Percentiles rank a stretch among this genome's conserved stretches.
Evolutionary conservation across 2,797 vertebrate genomes (phyloP).

Genomic region (Tolypeutes matacus): DNA sequence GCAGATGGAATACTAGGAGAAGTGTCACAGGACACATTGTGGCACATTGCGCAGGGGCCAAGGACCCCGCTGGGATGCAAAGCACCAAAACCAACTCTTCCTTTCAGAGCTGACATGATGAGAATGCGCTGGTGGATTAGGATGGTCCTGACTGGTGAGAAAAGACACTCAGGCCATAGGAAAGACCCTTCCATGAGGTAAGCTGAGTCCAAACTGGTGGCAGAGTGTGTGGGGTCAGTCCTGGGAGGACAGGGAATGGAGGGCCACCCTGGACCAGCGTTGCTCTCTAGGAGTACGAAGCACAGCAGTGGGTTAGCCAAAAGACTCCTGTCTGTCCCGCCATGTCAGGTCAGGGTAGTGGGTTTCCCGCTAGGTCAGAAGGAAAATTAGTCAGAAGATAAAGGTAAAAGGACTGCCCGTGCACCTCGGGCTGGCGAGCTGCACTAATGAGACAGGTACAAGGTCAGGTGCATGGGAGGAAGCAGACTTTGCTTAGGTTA

Average conservation of each 20-base stretch:
- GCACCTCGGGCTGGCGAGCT: background rate
- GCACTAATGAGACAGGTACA: background rate
- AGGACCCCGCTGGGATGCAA: background rate
- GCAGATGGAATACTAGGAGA: background rate
- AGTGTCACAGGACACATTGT: background rate
- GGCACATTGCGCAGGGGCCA: background rate
- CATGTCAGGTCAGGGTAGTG: rapidly evolving
- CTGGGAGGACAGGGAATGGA: background rate
- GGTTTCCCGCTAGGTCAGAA: background rate
- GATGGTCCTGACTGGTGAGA: background rate
- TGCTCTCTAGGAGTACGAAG: background rate
- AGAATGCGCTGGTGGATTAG: background rate
- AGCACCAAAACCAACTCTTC: background rate
- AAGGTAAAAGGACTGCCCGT: background rate
- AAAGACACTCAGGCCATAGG: background rate
- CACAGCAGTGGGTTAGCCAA: background rate
- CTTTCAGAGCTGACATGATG: background rate
- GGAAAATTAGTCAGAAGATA: background rate
- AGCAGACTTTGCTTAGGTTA: background rate
- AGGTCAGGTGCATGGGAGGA: background rate
- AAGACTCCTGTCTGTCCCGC: background rate
- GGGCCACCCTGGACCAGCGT: background rate
- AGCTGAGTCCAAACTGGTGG: background rate
- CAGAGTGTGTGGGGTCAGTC: too few species aligned
- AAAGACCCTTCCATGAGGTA: background rate